Conservation (phyloP, 2,888 invertebrate genomes). For the Dynastes hyllus region DNA sequence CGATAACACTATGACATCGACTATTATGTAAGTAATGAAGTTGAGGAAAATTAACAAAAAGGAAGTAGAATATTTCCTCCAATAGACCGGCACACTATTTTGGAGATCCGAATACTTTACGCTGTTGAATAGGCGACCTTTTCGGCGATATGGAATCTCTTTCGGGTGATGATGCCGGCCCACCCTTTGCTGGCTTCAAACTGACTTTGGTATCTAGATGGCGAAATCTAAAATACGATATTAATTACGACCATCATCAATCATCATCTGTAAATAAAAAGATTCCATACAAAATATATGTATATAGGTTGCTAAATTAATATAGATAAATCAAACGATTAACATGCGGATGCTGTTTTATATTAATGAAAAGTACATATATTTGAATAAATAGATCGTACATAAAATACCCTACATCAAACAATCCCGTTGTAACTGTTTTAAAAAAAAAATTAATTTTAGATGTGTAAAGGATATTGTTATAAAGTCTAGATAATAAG, state of each 20-base stretch:
- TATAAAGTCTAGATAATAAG: too few species aligned
- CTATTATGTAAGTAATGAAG: not conserved
- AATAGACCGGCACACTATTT: conserved; percentile 51
- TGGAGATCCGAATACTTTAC: conserved; percentile 60
- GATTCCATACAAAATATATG: not conserved
- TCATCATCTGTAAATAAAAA: conserved; percentile 12
- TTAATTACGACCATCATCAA: conserved; percentile 25
- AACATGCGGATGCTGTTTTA: too few species aligned
- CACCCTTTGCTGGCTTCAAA: conserved; percentile 79
- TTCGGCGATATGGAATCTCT: conserved; percentile 73
- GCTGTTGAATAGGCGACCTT: conserved; percentile 70
- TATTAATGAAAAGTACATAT: too few species aligned
- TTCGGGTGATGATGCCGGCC: conserved; percentile 83
- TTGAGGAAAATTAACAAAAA: too few species aligned
- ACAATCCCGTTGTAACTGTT: too few species aligned
- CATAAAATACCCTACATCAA: too few species aligned
- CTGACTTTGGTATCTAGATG: conserved; percentile 91
- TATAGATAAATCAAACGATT: not conserved
- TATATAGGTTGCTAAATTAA: not conserved
- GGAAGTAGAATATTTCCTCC: too few species aligned
- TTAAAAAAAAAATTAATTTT: too few species aligned
- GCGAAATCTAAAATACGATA: conserved; percentile 78
- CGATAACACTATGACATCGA: not conserved
- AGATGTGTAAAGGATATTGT: too few species aligned
- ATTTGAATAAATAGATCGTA: too few species aligned